These are phyloP conservation scores for Odontophorus gujanensis DNA, from an alignment of 2,113 vertebrate genomes.

Conservation along the genomic window DNA sequence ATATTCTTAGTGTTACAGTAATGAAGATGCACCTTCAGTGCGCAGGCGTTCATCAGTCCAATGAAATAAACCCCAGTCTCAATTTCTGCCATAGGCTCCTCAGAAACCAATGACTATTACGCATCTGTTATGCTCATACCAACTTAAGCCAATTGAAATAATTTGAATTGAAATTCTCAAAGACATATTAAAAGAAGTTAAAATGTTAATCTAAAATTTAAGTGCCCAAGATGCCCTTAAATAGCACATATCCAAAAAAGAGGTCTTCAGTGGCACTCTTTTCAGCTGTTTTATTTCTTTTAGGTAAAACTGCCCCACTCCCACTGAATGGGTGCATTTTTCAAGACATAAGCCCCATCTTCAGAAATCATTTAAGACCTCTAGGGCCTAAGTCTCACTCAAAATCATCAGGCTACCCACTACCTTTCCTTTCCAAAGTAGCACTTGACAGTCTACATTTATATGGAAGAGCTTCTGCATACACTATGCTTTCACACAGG, in stretches of 20 bases:
- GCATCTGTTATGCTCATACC: neutral
- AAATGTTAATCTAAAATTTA: neutral
- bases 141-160: neutral
- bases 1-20: neutral
- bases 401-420: neutral
- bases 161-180: too few relatives aligned
- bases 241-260: neutral
- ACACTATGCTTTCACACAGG: neutral
- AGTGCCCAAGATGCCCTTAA: neutral
- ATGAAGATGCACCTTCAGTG: neutral
- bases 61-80: constrained; percentile 1
- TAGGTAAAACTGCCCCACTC: neutral
- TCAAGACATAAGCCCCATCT: neutral
- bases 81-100: neutral
- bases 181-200: neutral
- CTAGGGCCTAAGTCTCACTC: neutral
- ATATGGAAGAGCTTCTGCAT: neutral
- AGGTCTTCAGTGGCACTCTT: neutral
- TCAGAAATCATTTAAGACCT: neutral
- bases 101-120: neutral
- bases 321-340: neutral
- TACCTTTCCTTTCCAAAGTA: neutral
- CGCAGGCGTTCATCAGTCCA: constrained; percentile 1
- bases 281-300: neutral
- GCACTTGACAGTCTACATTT: neutral